Conservation (phyloP, 2,888 invertebrate genomes). For the Ophion ellenae region DNA sequence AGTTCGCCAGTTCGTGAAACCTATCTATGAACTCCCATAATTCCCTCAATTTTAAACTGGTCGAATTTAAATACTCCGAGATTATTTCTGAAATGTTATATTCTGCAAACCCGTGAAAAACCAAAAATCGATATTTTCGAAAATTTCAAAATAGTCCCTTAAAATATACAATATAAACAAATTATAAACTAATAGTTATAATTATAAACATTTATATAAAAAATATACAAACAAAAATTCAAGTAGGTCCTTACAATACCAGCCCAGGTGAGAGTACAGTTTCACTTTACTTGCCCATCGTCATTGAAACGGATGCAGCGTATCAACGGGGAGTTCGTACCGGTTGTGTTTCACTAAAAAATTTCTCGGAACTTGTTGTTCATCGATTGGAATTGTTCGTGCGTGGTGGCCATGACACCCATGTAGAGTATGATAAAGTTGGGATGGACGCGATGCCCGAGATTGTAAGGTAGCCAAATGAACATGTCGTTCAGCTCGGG, state of each 20-base stretch:
- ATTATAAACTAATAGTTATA: too few species aligned
- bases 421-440: slow-evolving; percentile 45
- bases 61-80: too few species aligned
- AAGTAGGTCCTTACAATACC: not conserved
- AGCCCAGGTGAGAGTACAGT: not conserved
- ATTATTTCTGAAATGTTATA: too few species aligned
- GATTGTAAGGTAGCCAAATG: slow-evolving; percentile 21
- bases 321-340: not conserved
- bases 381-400: slow-evolving; percentile 27
- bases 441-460: slow-evolving; percentile 30
- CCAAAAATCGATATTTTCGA: too few species aligned
- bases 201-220: too few species aligned
- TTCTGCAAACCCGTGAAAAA: too few species aligned
- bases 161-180: too few species aligned
- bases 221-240: too few species aligned
- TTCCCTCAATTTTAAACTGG: too few species aligned
- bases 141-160: too few species aligned
- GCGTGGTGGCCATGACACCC: slow-evolving; percentile 2
- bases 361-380: slow-evolving; percentile 36
- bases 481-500: not conserved
- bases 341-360: not conserved
- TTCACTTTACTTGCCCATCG: slow-evolving; percentile 14
- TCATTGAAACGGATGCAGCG: not conserved
- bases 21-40: too few species aligned
- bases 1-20: too few species aligned